These are phyloP conservation scores for Hydriomena furcata DNA, from an alignment of 2,888 invertebrate genomes.

Conservation along the genomic window DNA sequence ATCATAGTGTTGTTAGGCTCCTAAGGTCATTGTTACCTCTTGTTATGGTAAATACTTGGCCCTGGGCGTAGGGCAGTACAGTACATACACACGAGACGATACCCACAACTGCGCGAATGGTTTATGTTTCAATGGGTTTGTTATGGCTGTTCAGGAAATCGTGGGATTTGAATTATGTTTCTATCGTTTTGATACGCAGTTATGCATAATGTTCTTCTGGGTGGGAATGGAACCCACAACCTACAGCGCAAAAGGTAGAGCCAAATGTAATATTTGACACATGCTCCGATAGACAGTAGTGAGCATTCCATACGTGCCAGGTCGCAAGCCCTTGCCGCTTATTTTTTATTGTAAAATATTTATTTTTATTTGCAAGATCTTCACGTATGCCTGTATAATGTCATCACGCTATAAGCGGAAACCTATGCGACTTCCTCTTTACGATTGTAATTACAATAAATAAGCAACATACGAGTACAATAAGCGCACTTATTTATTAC, in stretches of 20 bases:
- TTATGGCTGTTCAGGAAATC: slow-evolving; percentile 22
- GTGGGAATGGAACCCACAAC: too few relatives aligned
- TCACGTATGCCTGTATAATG: too few relatives aligned
- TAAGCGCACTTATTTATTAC: slow-evolving; percentile 24
- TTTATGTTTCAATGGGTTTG: slow-evolving; percentile 48
- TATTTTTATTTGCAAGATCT: too few relatives aligned
- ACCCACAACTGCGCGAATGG: slow-evolving; percentile 39
- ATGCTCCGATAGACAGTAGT: too few relatives aligned
- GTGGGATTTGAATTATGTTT: slow-evolving; percentile 13
- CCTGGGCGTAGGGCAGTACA: slow-evolving; percentile 44
- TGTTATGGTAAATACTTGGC: slow-evolving; percentile 75
- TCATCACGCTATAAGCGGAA: too few relatives aligned
- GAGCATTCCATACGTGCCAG: too few relatives aligned
- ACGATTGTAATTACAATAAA: slow-evolving; percentile 7
- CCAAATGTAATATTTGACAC: too few relatives aligned
- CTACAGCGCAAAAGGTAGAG: too few relatives aligned
- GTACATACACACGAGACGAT: too few relatives aligned
- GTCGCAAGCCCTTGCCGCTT: too few relatives aligned
- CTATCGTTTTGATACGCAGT: slow-evolving; percentile 6
- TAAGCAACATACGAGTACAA: slow-evolving; percentile 12
- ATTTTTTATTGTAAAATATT: too few relatives aligned
- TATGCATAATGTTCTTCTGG: background rate
- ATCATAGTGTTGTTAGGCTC: slow-evolving; percentile 1
- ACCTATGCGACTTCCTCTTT: slow-evolving; percentile 1
- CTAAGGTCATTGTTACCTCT: slow-evolving; percentile 48